Base-by-base conservation (phyloP, 1,140 invertebrate species). In the Lepidurus arcticus region DNA sequence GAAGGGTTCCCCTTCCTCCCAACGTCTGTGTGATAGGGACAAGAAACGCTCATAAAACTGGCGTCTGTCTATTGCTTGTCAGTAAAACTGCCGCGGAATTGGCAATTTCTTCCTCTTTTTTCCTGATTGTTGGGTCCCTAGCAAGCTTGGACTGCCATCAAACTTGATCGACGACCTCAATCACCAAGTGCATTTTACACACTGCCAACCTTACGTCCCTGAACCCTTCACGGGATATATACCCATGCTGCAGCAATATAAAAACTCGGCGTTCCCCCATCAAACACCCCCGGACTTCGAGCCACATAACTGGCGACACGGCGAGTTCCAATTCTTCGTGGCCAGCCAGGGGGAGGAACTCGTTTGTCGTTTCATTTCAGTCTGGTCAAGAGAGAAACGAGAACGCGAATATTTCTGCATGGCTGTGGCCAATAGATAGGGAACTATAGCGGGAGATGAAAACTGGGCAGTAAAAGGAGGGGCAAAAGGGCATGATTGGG, bases 111-210 rank as follows among this genome's bases (percentile, higher is more conserved):
- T 9, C 53, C 53, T 65, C 53, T 16, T 65, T 65, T 65, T 65
- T 65, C 21, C 53, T 65, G 53, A 65, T 65, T 65, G 53, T 65
- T 65, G 16, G 53, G 53, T 65, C 21, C 53, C 16, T 65, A 65
- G 9, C 53, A 9, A 65, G 53, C 16, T 65, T 21, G 21, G 16
- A 65, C 47, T 13, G 13, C 53, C 21, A 65, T 65, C 53, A 9
- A 65, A 65, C 53, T 65, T 65, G 53, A 65, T 65, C 21, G 53
- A 65, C 53, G 53, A 65, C 13, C 53, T 65, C 53, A 65, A 65
- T 65, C 53, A 65, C 53, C 53, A 13, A 16, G 8, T 13, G n/a
- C 53, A 65, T 65, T 65, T 65, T 65, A 65, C 53, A 65, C 53
- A 65, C 53, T 16, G 53, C 16, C 53, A 65, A 16, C 53, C 9